Percentiles rank a stretch among this genome's conserved stretches.
Conservation (phyloP, 2,888 invertebrate genomes). For the Myopa testacea region DNA sequence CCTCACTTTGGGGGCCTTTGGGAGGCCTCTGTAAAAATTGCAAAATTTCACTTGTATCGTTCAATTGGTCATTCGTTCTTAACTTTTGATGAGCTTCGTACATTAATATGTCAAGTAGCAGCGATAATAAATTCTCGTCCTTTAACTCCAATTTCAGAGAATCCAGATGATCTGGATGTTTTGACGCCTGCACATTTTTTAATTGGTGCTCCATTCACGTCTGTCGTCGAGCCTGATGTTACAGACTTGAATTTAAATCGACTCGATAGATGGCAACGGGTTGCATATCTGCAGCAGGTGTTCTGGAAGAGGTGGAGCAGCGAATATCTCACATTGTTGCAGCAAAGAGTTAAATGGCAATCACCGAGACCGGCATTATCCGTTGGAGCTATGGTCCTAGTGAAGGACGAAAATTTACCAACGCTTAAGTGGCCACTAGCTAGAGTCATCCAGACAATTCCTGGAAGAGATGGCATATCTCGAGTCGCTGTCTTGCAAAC, state of each 20-base stretch:
- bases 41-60: conserved; percentile 40
- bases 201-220: conserved; percentile 12
- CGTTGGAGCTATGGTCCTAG: conserved; percentile 35
- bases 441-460: conserved; percentile 33
- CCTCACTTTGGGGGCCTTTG: conserved; percentile 40
- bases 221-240: conserved; percentile 32
- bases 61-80: conserved; percentile 31
- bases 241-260: conserved; percentile 26
- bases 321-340: no score
- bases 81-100: no score
- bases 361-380: conserved; percentile 1
- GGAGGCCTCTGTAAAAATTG: conserved; percentile 39
- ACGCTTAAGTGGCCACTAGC: conserved; percentile 30
- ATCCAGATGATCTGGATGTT: no score
- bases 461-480: conserved; percentile 13
- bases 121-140: no score
- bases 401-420: conserved; percentile 41
- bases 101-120: no score
- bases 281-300: conserved; percentile 21
- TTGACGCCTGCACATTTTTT: no score
- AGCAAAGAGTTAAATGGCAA: conserved; percentile 35
- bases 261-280: conserved; percentile 43
- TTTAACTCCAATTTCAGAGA: no score
- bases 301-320: no score
- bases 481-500: conserved; percentile 32